Percentiles rank a stretch among this genome's conserved stretches.
Conservation (phyloP, 2,113 vertebrate genomes). For the Progne subis region DNA sequence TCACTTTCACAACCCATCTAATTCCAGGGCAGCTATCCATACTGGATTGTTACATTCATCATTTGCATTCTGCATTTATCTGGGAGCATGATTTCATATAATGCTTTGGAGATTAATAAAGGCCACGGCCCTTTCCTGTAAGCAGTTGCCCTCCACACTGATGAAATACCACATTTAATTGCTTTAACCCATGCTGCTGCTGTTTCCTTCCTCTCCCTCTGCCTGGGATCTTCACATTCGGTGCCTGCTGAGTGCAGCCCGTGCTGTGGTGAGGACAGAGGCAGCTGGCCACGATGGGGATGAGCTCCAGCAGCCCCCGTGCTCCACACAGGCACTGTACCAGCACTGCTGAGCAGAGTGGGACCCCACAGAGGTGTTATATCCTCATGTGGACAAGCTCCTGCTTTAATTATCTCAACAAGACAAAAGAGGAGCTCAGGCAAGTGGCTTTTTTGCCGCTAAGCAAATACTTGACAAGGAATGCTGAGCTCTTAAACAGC, state of each 20-base stretch:
- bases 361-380: not conserved
- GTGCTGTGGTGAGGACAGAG: not conserved
- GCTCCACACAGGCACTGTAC: rapidly evolving
- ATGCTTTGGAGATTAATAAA: not conserved
- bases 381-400: not conserved
- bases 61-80: not conserved
- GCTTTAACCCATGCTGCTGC: not conserved
- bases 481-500: not conserved
- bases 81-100: not conserved
- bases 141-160: not conserved
- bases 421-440: not conserved
- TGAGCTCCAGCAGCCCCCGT: not conserved
- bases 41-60: not conserved
- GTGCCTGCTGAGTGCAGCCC: not conserved
- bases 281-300: not conserved
- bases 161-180: not conserved
- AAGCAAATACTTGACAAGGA: not conserved
- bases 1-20: not conserved
- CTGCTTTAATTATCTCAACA: not conserved
- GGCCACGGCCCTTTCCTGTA: not conserved
- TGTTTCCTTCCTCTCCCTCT: not conserved
- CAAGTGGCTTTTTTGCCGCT: not conserved
- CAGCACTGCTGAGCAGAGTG: not conserved
- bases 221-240: rapidly evolving
- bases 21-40: not conserved